phyloP scores from a whole-genome alignment of 1,140 invertebrate genomes.

The Sycophaga agraensis region DNA sequence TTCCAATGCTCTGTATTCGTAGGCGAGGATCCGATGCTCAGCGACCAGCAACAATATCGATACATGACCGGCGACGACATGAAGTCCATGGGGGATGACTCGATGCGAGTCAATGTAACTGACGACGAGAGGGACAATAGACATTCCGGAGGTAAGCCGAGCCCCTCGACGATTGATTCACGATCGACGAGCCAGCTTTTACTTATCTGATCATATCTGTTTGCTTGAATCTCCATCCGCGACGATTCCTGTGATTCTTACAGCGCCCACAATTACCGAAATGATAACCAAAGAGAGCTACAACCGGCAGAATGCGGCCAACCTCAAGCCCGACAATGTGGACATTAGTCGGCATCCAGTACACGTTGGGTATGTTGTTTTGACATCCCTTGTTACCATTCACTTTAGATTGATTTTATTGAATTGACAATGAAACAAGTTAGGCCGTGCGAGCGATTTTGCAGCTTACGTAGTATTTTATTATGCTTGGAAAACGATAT shows the following conservation, averaged over 20 bases:
- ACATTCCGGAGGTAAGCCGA: conserved; percentile 56
- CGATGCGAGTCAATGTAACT: conserved; percentile 73
- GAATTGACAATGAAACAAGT: too few relatives aligned
- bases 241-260: conserved; percentile 25
- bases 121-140: conserved; percentile 65
- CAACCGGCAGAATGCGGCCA: conserved; percentile 57
- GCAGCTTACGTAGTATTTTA: too few relatives aligned
- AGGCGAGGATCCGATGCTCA: conserved; percentile 79
- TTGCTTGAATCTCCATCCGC: too few relatives aligned
- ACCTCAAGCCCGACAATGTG: conserved; percentile 80
- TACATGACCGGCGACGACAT: conserved; percentile 85
- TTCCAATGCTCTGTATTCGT: conserved; percentile 31
- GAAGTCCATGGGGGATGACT: conserved; percentile 79
- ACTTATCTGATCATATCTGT: background rate
- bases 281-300: conserved; percentile 57
- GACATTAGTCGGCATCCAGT: conserved; percentile 81
- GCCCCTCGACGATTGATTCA: too few relatives aligned
- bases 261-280: conserved; percentile 54
- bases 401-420: too few relatives aligned
- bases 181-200: background rate
- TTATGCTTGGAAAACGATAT: too few relatives aligned
- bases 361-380: conserved; percentile 79
- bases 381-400: background rate
- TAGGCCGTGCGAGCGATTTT: too few relatives aligned
- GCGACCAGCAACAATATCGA: conserved; percentile 82